phyloP scores from a whole-genome alignment of 1,140 invertebrate genomes.

The Augochlora pura region DNA sequence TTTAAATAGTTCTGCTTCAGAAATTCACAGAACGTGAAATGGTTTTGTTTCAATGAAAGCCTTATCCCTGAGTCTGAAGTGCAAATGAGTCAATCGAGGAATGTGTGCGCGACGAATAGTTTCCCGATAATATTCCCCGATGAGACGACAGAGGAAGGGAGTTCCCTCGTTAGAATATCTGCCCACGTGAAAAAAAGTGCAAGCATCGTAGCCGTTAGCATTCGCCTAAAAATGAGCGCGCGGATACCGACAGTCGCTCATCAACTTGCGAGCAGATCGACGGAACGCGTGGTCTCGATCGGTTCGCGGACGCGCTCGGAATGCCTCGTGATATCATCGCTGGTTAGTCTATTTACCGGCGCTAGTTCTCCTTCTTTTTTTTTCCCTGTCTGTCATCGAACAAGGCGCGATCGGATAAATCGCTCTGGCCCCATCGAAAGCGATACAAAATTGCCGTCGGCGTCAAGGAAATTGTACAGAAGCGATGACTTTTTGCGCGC shows the following conservation, averaged over 20 bases:
- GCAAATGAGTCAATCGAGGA: background rate
- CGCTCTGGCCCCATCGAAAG: background rate
- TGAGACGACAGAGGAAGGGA: background rate
- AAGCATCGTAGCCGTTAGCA: constrained; percentile 22
- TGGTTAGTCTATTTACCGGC: background rate
- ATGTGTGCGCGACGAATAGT: too few relatives aligned
- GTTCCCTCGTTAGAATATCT: background rate
- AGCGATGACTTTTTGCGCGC: background rate
- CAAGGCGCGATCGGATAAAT: background rate
- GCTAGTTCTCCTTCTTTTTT: background rate
- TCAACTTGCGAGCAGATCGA: constrained; percentile 37
- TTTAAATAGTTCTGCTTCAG: constrained; percentile 10
- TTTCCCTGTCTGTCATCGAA: background rate
- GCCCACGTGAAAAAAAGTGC: background rate
- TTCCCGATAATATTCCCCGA: too few relatives aligned
- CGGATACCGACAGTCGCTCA: constrained; percentile 56
- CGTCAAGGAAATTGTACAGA: background rate
- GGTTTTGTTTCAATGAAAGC: too few relatives aligned
- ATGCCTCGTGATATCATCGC: constrained; percentile 25
- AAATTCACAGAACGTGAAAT: background rate
- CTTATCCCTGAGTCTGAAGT: background rate
- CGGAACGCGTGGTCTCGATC: constrained; percentile 30
- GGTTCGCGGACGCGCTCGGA: constrained; percentile 10
- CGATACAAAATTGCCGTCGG: background rate
- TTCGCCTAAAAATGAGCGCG: constrained; percentile 46